Evolutionary conservation across 2,113 vertebrate genomes (phyloP), one percentile per base, ranked within the genome.

Genomic region (Hepsetus odoe): DNA sequence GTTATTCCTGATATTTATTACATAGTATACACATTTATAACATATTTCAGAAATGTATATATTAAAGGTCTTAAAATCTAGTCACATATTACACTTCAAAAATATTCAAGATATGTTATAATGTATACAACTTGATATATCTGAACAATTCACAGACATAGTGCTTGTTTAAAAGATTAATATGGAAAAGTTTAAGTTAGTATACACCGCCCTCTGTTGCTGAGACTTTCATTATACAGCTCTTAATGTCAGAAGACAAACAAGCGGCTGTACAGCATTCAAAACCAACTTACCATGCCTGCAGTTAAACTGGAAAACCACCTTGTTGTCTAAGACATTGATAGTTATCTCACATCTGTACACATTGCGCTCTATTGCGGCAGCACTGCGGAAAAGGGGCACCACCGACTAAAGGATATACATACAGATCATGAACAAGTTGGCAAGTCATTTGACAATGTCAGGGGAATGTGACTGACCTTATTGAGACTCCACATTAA

Each of bases 241-340:
- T 55, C 51, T 66, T 35, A 13, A 64, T 28, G 69, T 12, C 2
- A 26, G 42, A 66, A 66, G 38, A 11, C 58, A 18, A 68, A 24
- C 38, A 55, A 46, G 11, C 2, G 8, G 1, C 20, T 53, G 49
- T 13, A 1, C 13, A n/a, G n/a, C n/a, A 46, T 59, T 33, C 22
- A 26, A 44, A 46, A 11, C 10, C 59, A 53, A 84, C 93, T 58
- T 89, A 98, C 97, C 97, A 0, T 98, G 93, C 85, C 85, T 96
- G 90, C 94, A 98, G 90, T 94, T 93, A 78, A 99, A 94, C 74
- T 94, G 93, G 80, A 98, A 91, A 65, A 91, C 87, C 55, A 98
- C 65, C 85, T 82, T 84, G 69, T 90, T 90, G 2, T 86, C 84
- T 2, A 84, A 79, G 16, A 77, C 35, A 67, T 84, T 86, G 81